phyloP scores from a whole-genome alignment of 2,797 vertebrate species.

The Phrynocephalus guinanensis region DNA sequence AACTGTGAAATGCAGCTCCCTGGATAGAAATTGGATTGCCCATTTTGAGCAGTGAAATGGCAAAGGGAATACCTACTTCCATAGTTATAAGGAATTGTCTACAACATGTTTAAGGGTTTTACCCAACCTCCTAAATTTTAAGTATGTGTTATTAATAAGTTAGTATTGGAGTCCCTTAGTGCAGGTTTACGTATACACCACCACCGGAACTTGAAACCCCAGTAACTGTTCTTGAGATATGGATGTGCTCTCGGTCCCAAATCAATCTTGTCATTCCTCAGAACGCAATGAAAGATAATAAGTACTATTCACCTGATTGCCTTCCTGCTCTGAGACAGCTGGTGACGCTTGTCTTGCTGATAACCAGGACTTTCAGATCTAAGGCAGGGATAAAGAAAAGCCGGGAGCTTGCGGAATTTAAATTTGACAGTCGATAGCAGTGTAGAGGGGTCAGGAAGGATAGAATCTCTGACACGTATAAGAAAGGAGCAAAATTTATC shows the following conservation, averaged over 20 bases:
- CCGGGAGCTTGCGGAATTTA: constrained; percentile 80
- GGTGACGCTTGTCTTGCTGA: constrained; percentile 84
- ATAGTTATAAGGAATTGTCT: constrained; percentile 34
- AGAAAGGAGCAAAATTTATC: constrained; percentile 83
- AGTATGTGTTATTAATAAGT: constrained; percentile 44
- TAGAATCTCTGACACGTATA: constrained; percentile 79
- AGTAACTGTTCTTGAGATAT: constrained; percentile 72
- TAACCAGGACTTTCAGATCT: constrained; percentile 85
- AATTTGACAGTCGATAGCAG: constrained; percentile 83
- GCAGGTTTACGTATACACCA: constrained; percentile 55
- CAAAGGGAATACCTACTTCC: constrained; percentile 27
- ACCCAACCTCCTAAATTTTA: constrained; percentile 46
- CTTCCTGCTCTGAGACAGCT: constrained; percentile 84
- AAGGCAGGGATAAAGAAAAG: constrained; percentile 82
- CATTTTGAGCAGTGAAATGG: constrained; percentile 39
- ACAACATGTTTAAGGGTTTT: constrained; percentile 1
- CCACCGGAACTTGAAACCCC: constrained; percentile 59
- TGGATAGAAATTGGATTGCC: constrained; percentile 42
- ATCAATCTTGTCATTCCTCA: constrained; percentile 83
- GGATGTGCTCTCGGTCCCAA: constrained; percentile 75
- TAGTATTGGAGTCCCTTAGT: constrained; percentile 34
- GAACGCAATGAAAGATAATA: constrained; percentile 85
- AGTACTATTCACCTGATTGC: constrained; percentile 86
- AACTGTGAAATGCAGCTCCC: constrained; percentile 58
- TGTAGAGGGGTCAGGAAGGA: constrained; percentile 83